A percentile compares a stretch with the other conserved stretches of the same genome.
Evolutionary conservation across 2,113 vertebrate genomes (phyloP).

Genomic region (Halcyon malimbica): DNA sequence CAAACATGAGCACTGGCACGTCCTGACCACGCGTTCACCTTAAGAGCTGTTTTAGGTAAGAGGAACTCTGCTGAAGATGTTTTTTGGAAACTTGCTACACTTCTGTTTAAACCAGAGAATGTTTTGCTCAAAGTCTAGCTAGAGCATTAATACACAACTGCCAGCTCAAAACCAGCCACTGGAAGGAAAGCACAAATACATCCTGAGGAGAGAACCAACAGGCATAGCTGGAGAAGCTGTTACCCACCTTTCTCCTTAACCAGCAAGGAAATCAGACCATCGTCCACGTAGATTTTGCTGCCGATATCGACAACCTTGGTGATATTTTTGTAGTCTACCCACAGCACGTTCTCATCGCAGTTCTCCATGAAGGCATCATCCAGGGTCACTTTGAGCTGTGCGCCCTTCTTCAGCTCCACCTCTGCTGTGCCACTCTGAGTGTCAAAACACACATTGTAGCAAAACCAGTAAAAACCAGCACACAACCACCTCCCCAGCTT

Average conservation of each 20-base stretch:
- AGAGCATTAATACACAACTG: not conserved
- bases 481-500: not conserved
- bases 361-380: slow-evolving; percentile 89
- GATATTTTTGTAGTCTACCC: slow-evolving; percentile 99
- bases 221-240: not conserved
- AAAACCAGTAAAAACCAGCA: not conserved
- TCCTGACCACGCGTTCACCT: not conserved
- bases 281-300: slow-evolving; percentile 90
- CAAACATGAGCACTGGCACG: not conserved
- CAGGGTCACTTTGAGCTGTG: slow-evolving; percentile 87
- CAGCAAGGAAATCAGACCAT: slow-evolving; percentile 93
- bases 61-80: not conserved
- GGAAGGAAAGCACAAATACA: not conserved
- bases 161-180: not conserved
- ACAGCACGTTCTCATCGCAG: slow-evolving; percentile 89
- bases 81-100: not conserved
- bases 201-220: not conserved
- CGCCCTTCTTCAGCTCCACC: slow-evolving; percentile 91
- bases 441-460: not conserved
- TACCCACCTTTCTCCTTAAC: slow-evolving; percentile 89
- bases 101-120: not conserved
- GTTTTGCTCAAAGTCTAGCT: not conserved
- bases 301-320: slow-evolving; percentile 87
- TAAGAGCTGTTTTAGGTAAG: not conserved
- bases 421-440: slow-evolving; percentile 92